Evolutionary conservation across 2,113 vertebrate species (phyloP).

Genomic region (Dendrocopos noguchii): DNA sequence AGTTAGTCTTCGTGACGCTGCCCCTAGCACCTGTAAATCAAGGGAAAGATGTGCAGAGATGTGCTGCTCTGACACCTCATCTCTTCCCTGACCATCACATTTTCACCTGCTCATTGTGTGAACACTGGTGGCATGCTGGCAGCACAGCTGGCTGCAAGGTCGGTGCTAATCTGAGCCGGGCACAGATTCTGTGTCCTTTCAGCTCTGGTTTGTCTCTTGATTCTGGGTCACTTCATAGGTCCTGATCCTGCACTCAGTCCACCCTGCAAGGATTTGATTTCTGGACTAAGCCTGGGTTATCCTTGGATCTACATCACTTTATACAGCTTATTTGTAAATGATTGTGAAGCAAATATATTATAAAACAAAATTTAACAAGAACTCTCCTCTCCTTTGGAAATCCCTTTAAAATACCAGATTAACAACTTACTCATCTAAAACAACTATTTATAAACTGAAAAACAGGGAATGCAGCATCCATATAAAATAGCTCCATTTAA

Average conservation of each 20-base stretch:
- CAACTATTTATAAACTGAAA: neutral
- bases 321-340: neutral
- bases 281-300: neutral
- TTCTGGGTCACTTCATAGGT: neutral
- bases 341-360: neutral
- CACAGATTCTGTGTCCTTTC: neutral
- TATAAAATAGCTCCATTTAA: neutral
- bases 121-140: neutral
- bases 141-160: neutral
- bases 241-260: neutral
- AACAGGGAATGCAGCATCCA: neutral
- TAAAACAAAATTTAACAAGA: neutral
- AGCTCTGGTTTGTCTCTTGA: neutral
- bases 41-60: neutral
- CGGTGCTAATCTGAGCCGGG: neutral
- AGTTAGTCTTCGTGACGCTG: neutral
- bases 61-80: neutral
- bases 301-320: neutral
- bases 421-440: neutral
- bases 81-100: neutral
- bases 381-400: neutral
- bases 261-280: accelerated
- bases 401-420: neutral
- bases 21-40: constrained; percentile 37
- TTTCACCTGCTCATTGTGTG: constrained; percentile 52